phyloP scores from a whole-genome alignment of 2,797 vertebrate species.

The Helostoma temminkii region DNA sequence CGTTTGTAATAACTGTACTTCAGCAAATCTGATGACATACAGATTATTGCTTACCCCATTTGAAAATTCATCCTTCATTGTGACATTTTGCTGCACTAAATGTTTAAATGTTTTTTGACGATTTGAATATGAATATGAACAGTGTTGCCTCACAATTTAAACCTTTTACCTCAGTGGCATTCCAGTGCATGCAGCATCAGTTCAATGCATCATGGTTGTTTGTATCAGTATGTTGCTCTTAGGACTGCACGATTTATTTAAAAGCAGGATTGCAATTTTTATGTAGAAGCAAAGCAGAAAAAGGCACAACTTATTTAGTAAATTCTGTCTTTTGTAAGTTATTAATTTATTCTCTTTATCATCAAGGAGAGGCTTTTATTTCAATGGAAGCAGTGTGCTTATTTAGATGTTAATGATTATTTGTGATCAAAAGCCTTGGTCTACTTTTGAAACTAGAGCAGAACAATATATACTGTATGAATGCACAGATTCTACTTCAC shows the following conservation, averaged over 20 bases:
- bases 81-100: conserved; percentile 6
- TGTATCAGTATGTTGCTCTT: conserved; percentile 11
- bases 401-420: too few relatives aligned
- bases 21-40: neutral
- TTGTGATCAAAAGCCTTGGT: too few relatives aligned
- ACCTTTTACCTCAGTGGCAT: conserved; percentile 40
- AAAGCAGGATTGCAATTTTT: conserved; percentile 7
- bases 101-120: conserved; percentile 11
- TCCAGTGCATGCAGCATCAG: conserved; percentile 39
- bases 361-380: neutral
- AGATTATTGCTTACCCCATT: too few relatives aligned
- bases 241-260: conserved; percentile 14
- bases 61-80: neutral
- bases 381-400: neutral
- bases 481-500: neutral
- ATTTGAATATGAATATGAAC: neutral
- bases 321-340: conserved; percentile 13
- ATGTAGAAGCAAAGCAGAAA: neutral
- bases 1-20: neutral
- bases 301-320: neutral
- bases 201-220: conserved; percentile 14
- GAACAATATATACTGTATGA: neutral
- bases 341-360: neutral
- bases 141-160: conserved; percentile 14
- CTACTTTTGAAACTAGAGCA: conserved; percentile 4